Conservation (phyloP, 2,888 invertebrate genomes). For the Ectobius pallidus region DNA sequence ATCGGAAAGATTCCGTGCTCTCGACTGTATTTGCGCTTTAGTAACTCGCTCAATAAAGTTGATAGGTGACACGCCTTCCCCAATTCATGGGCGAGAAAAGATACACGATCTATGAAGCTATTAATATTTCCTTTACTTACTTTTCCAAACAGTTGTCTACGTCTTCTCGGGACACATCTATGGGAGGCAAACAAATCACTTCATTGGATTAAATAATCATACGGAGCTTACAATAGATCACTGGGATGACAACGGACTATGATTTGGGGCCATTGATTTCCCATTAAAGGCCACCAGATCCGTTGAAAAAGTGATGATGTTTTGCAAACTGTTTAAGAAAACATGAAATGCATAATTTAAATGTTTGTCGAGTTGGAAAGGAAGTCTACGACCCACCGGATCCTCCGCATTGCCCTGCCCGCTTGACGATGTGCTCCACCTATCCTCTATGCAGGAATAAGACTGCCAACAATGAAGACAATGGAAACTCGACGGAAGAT, state of each 20-base stretch:
- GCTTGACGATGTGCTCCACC: constrained; percentile 10
- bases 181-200: too few relatives aligned
- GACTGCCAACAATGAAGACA: not conserved
- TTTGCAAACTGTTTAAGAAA: constrained; percentile 8
- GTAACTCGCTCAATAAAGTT: too few relatives aligned
- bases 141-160: too few relatives aligned
- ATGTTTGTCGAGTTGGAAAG: not conserved
- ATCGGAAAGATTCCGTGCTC: too few relatives aligned
- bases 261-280: constrained; percentile 9
- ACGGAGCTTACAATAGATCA: not conserved
- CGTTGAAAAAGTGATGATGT: constrained; percentile 17
- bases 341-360: constrained; percentile 5
- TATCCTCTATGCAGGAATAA: not conserved
- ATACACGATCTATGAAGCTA: too few relatives aligned
- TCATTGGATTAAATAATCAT: too few relatives aligned
- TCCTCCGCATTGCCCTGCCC: not conserved
- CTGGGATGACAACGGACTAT: not conserved
- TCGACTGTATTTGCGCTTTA: too few relatives aligned
- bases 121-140: too few relatives aligned
- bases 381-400: not conserved
- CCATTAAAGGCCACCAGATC: not conserved
- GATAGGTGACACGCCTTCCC: too few relatives aligned
- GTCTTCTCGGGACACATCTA: too few relatives aligned
- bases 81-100: too few relatives aligned
- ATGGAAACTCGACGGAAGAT: not conserved